Conservation (phyloP, 1,140 invertebrate genomes). For the Lasaia peninsularis region DNA sequence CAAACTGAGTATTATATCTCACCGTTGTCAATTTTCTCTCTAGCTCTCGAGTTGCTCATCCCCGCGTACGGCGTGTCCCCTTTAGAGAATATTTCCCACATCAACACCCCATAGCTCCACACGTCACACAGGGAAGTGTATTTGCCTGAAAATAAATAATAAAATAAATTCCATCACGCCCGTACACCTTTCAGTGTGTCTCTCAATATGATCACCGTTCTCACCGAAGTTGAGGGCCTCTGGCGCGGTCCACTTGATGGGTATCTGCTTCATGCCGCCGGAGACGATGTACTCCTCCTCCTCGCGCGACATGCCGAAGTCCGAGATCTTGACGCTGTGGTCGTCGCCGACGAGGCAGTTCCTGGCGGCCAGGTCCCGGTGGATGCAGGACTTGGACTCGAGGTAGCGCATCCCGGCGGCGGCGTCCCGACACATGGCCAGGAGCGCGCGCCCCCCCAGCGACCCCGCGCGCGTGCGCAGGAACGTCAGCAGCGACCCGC, state of each 20-base stretch:
- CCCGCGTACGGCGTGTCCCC: conserved; percentile 96
- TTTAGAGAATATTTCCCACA: conserved; percentile 98
- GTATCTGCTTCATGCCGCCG: conserved; percentile 98
- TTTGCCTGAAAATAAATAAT: conserved; percentile 81
- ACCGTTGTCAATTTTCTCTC: conserved; percentile 96
- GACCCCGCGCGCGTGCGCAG: conserved; percentile 86
- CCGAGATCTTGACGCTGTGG: conserved; percentile 96
- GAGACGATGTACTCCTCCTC: conserved; percentile 98
- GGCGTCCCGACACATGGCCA: conserved; percentile 95
- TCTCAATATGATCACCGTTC: conserved; percentile 20
- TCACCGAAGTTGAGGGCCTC: conserved; percentile 97
- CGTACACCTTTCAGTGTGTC: too few species aligned
- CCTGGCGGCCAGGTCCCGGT: conserved; percentile 95
- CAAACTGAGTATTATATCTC: conserved; percentile 26
- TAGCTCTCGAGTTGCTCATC: conserved; percentile 93
- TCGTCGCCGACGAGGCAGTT: conserved; percentile 95
- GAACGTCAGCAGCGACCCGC: conserved; percentile 93
- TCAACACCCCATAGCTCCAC: conserved; percentile 98
- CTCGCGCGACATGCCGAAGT: conserved; percentile 98
- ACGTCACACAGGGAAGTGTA: conserved; percentile 98
- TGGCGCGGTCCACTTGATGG: conserved; percentile 98
- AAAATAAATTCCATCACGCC: too few species aligned
- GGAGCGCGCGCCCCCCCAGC: conserved; percentile 84
- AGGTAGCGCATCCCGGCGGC: conserved; percentile 96
- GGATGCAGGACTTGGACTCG: conserved; percentile 97